Evolutionary conservation across 2,888 invertebrate species (phyloP), one percentile per base, ranked within the genome.

Genomic region (Pristionchus fissidentatus): DNA sequence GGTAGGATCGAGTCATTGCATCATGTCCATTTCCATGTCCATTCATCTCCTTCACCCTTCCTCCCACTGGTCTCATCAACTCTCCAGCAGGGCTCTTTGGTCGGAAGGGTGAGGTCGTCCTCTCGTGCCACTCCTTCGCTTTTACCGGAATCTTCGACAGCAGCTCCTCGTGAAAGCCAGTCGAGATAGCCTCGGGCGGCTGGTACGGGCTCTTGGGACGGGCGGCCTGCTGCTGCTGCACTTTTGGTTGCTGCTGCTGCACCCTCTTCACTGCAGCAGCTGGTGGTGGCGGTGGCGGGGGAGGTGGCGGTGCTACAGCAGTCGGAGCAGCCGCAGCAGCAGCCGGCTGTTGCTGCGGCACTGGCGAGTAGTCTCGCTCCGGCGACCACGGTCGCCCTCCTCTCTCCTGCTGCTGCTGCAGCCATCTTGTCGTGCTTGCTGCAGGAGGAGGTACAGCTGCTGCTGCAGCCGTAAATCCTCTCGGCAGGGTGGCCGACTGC

Each of bases 21-120:
- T 83, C 83, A 15, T 62, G 46, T 32, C 62, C 43, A 7, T 38
- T 29, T 8, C 84, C 86, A 84, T 87, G 87, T n/a, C 88, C 88
- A 83, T 88, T 87, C 10, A 10, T 26, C 83, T 49, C 85, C 46
- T 85, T 86, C 19, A 75, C 83, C 8, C 66, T 70, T 5, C 84
- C 80, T 66, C 84, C 85, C 60, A 83, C 86, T 0, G 86, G 85
- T 81, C 87, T 88, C 15, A 87, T 87, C 52, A 85, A 85, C 13
- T 87, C 88, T 29, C 87, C 87, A 29, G 83, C 60, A 10, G 79
- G 46, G 8, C 57, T 41, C 57, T 79, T 60, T 15, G 41, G n/a
- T 82, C 79, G 84, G 29, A 85, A 38, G 81, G 85, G 75, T 84
- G 81, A 46, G 52, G 66, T 32, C 84, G 85, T 85, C 84, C 52